These are phyloP conservation scores for Pycnonotus jocosus DNA, from an alignment of 2,113 vertebrate genomes.

Conservation along the genomic window DNA sequence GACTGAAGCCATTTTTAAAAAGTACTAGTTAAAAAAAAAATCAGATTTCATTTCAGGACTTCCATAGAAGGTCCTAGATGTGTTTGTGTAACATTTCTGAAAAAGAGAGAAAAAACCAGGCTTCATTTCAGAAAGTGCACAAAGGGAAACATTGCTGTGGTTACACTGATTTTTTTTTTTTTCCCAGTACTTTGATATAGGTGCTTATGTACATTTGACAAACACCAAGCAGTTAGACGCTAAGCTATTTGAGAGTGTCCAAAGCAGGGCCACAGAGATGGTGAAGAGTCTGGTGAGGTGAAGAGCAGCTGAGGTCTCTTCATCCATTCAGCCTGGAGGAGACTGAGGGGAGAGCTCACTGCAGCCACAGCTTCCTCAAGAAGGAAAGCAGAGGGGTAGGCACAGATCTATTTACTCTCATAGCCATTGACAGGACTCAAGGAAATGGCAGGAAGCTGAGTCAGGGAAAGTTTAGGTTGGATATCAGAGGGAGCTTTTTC, in stretches of 20 bases:
- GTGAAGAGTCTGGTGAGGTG: not conserved
- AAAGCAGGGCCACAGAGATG: not conserved
- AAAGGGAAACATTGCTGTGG: not conserved
- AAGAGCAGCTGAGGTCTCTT: not conserved
- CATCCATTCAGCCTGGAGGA: not conserved
- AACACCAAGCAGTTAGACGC: not conserved
- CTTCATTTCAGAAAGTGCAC: not conserved
- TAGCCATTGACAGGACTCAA: not conserved
- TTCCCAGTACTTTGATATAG: not conserved
- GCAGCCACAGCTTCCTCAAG: not conserved
- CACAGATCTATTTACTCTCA: fast-evolving
- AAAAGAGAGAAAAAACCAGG: not conserved
- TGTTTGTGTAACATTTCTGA: not conserved
- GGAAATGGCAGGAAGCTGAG: not conserved
- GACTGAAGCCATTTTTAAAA: not conserved
- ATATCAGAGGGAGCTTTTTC: not conserved
- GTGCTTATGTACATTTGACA: not conserved
- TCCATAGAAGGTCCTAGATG: not conserved
- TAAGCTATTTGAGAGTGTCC: not conserved
- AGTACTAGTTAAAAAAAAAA: not conserved
- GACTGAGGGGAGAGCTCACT: not conserved
- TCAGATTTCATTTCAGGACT: not conserved
- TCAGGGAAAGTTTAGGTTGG: not conserved
- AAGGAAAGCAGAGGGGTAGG: not conserved
- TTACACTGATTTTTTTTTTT: not conserved